Percentiles rank a stretch among this genome's conserved stretches.
Evolutionary conservation across 2,888 invertebrate species (phyloP).

Genomic region (Actias luna): DNA sequence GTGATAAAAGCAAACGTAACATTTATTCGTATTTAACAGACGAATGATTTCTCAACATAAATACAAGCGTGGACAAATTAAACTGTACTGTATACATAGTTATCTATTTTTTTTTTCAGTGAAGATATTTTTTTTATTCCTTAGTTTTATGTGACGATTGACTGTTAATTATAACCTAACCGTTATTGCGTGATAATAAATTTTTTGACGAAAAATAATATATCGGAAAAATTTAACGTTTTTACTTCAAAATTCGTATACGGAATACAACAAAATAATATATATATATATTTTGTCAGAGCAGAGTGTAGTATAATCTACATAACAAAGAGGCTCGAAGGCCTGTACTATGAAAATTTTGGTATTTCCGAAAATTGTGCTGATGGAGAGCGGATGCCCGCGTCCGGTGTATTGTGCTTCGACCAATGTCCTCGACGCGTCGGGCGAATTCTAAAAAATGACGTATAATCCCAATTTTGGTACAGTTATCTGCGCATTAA

Average conservation of each 20-base stretch:
- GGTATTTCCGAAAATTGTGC: slow-evolving; percentile 74
- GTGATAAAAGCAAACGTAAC: background rate
- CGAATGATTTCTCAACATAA: background rate
- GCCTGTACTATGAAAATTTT: slow-evolving; percentile 69
- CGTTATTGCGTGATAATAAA: too few species aligned
- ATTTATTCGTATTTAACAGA: background rate
- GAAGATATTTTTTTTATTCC: too few species aligned
- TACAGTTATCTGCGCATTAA: slow-evolving; percentile 72
- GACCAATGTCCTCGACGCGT: slow-evolving; percentile 76
- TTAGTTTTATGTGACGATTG: too few species aligned
- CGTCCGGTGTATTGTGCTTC: slow-evolving; percentile 66
- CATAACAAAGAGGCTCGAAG: slow-evolving; percentile 68
- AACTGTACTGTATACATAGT: background rate
- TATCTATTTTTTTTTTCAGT: background rate
- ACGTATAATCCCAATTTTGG: slow-evolving; percentile 60
- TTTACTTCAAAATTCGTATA: too few species aligned
- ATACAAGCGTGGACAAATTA: background rate
- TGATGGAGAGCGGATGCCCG: slow-evolving; percentile 69
- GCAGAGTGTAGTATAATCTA: slow-evolving; percentile 47
- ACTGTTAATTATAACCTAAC: too few species aligned
- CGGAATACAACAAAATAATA: background rate
- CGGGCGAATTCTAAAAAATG: slow-evolving; percentile 57
- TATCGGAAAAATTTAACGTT: too few species aligned
- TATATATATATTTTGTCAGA: background rate
- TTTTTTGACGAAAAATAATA: too few species aligned